phyloP scores from a whole-genome alignment of 2,113 vertebrate species.

The Electrona antarctica region DNA sequence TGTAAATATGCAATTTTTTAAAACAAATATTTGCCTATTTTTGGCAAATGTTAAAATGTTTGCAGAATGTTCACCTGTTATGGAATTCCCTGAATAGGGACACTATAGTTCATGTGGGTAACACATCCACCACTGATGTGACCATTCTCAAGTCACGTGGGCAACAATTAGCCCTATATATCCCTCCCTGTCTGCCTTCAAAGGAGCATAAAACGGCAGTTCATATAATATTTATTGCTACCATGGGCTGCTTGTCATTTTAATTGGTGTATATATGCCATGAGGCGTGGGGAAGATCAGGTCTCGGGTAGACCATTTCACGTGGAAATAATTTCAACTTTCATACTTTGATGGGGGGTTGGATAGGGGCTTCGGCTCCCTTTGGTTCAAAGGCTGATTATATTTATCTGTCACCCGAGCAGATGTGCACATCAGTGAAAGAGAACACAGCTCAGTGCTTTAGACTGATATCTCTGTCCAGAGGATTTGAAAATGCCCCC shows the following conservation, averaged over 20 bases:
- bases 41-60: no score
- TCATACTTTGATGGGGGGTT: conserved; percentile 14
- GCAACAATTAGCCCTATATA: neutral
- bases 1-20: no score
- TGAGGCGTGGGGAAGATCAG: conserved; percentile 3
- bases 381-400: conserved; percentile 19
- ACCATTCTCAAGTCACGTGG: conserved; percentile 37
- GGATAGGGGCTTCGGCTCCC: conserved; percentile 1
- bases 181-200: conserved; percentile 8
- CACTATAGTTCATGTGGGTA: neutral
- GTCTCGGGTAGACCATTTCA: conserved; percentile 13
- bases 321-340: conserved; percentile 9
- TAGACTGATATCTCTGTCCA: conserved; percentile 1
- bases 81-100: no score
- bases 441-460: conserved; percentile 9
- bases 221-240: conserved; percentile 32
- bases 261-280: conserved; percentile 33
- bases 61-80: no score
- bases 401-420: conserved; percentile 32
- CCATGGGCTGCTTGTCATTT: conserved; percentile 43
- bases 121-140: conserved; percentile 19
- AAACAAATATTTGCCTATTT: no score
- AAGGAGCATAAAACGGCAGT: conserved; percentile 49
- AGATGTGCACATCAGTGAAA: conserved; percentile 22
- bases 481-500: conserved; percentile 1